Evolutionary conservation across 2,888 invertebrate genomes (phyloP), one percentile per base, ranked within the genome.

Genomic region (Pegoplata infirma): DNA sequence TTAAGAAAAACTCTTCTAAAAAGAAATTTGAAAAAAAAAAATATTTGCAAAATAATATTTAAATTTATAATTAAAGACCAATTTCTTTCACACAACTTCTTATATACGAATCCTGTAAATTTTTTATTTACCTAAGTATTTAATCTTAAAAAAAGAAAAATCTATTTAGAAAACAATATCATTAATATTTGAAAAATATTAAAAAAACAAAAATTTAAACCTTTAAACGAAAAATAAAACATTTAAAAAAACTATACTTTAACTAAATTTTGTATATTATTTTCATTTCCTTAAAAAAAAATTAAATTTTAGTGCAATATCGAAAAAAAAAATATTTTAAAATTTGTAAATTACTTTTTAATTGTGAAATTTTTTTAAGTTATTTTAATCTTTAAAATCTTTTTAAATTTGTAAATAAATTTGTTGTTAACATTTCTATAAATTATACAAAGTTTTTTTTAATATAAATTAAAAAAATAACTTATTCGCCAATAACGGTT

Each of bases 171-270:
- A 64, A 73, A 59, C 14, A 56, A 55, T 61, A 78, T 72, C 47
- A 69, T 63, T 66, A 55, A 67, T 55, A 76, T 68, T 78, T 69
- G 0, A 75, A 63, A 76, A 73, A 73, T 69, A 68, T 75, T 63
- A 14, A 59, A 66, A 51, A 64, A n/a, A n/a, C n/a, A n/a, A n/a
- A 64, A 8, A 68, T 32, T 36, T 4, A 32, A 47, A 40, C 25
- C 36, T 40, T 32, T 14, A 36, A 72, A 58, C 44, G 3, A 28
- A 14, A 36, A 55, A n/a, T n/a, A n/a, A n/a, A n/a, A n/a, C n/a
- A n/a, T n/a, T n/a, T n/a, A n/a, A 23, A 21, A 44, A 53, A 36
- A 12, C 14, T 46, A 8, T 61, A 12, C 19, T 14, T 46, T 19
- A n/a, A 46, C 12, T 46, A 0, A n/a, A 36, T 21, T 16, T 51